These are phyloP conservation scores for Eupeodes corollae DNA, from an alignment of 1,140 invertebrate genomes.

Conservation along the genomic window DNA sequence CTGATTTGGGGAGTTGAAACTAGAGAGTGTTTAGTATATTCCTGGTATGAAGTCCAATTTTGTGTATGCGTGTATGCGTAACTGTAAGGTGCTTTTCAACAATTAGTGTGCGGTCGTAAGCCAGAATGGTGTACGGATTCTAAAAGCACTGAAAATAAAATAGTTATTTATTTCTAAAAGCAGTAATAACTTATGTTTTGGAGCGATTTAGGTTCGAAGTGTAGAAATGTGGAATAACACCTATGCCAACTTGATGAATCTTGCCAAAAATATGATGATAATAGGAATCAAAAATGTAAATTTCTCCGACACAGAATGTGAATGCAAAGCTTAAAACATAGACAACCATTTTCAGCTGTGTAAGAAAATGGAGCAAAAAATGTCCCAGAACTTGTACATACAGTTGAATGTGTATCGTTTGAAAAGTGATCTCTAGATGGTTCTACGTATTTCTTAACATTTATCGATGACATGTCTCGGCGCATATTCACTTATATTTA, in stretches of 20 bases:
- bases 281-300: not conserved
- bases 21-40: not conserved
- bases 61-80: not conserved
- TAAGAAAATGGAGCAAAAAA: not conserved
- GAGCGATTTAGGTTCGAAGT: not conserved
- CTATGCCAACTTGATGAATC: not conserved
- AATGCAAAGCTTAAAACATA: not conserved
- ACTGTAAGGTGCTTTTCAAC: not conserved
- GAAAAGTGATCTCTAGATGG: constrained; percentile 13
- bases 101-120: not conserved
- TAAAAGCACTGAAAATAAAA: not conserved
- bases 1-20: not conserved
- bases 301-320: not conserved
- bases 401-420: constrained; percentile 35
- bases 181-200: not conserved
- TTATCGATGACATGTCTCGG: constrained; percentile 23
- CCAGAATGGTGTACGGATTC: not conserved
- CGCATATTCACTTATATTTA: constrained; percentile 20
- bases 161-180: not conserved
- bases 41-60: not conserved
- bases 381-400: constrained; percentile 16
- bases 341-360: not conserved
- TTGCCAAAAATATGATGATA: not conserved
- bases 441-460: constrained; percentile 16
- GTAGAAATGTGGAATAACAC: not conserved